Evolutionary conservation across 2,888 invertebrate genomes (phyloP), one percentile per base, ranked within the genome.

Genomic region (Hirtodrosophila trivittata): DNA sequence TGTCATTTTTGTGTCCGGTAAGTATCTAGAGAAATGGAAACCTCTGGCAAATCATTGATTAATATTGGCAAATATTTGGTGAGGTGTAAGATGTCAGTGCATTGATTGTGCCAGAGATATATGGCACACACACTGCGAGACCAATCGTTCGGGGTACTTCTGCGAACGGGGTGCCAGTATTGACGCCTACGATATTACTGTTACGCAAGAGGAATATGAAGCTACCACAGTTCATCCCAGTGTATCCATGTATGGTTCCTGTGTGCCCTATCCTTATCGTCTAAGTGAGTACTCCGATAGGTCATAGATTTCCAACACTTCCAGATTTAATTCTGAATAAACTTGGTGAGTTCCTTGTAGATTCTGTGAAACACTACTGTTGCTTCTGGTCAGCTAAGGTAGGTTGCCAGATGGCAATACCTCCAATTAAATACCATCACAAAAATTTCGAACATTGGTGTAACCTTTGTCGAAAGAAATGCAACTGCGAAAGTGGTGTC

Each of bases 371-470:
- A 0, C 30, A 32, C 0, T 58, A 26, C 18, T 78, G 80, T 18
- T 77, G 77, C 30, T 46, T 77, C 3, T 76, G 58, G 45, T 78
- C 78, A 0, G 8, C 10, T 0, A 0, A 5, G 0, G 0, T 32
- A 0, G 76, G 78, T 3, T 77, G 77, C 18, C 56, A 63, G 8
- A 7, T 45, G 3, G 60, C 59, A 1, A 0, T 75, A 1, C 35
- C 65, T 33, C 43, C 56, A 0, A 0, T 1, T 0, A 0, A 39
- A 0, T 14, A 49, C 16, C 0, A 1, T 0, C 39, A n/a, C 25
- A 41, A 43, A 1, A 12, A 37, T 18, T 43, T 52, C 2, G 1
- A 1, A 1, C 9, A 0, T 1, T 45, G 25, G 13, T 77, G 78
- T 14, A 6, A 12, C 0, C 2, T 16, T 0, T 77, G 78, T 26